These are phyloP conservation scores for Anas platyrhynchos DNA, from an alignment of 2,113 vertebrate genomes.

Conservation along the genomic window DNA sequence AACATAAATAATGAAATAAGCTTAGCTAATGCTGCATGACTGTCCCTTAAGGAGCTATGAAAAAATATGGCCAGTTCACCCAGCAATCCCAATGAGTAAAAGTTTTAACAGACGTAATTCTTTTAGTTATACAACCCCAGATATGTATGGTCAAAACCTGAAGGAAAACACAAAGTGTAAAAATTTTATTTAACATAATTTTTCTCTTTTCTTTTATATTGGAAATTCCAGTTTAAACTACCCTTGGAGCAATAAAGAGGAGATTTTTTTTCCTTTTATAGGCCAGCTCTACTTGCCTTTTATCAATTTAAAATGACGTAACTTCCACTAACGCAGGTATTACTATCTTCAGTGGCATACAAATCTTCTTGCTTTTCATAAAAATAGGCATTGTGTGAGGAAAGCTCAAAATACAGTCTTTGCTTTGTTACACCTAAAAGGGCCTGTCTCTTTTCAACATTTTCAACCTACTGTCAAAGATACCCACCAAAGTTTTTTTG, in stretches of 20 bases:
- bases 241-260: neutral
- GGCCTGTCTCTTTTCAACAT: neutral
- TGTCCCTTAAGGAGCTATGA: neutral
- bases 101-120: neutral
- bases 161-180: neutral
- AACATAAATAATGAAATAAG: neutral
- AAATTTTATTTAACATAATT: neutral
- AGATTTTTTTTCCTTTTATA: neutral
- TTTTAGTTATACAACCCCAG: neutral
- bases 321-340: neutral
- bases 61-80: neutral
- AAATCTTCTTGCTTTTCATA: neutral
- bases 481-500: neutral
- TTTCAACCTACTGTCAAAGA: neutral
- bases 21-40: neutral
- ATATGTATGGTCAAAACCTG: neutral
- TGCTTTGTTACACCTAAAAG: neutral
- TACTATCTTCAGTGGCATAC: neutral
- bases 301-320: neutral
- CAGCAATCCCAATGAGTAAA: neutral
- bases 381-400: neutral
- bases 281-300: neutral
- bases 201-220: neutral
- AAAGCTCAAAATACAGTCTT: neutral
- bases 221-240: neutral